phyloP scores from a whole-genome alignment of 2,888 invertebrate genomes.

The Nomada fabriciana region DNA sequence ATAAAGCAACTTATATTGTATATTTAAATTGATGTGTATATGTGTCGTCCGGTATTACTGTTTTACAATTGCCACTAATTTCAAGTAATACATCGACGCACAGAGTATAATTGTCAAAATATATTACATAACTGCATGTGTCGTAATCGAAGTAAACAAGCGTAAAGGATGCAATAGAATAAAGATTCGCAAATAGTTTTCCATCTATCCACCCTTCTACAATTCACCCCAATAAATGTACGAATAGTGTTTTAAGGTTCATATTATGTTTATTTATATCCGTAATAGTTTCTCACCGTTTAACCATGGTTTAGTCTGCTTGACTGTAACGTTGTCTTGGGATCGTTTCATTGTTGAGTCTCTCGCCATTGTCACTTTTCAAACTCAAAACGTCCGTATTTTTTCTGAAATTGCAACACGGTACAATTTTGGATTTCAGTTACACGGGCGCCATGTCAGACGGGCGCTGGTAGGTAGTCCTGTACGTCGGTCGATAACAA shows the following conservation, averaged over 20 bases:
- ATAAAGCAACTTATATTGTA: neutral
- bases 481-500: slow-evolving; percentile 78
- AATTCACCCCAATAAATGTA: neutral
- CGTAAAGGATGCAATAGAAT: neutral
- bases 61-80: neutral
- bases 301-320: slow-evolving; percentile 94
- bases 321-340: slow-evolving; percentile 91
- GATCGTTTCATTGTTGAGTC: slow-evolving; percentile 88
- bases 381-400: slow-evolving; percentile 6
- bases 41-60: no score
- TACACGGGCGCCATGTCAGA: slow-evolving; percentile 76
- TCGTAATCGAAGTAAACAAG: slow-evolving; percentile 10
- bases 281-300: slow-evolving; percentile 88
- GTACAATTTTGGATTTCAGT: slow-evolving; percentile 57
- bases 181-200: neutral
- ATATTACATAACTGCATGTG: neutral
- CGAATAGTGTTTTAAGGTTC: neutral
- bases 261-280: slow-evolving; percentile 61
- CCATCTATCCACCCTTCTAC: neutral
- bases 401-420: slow-evolving; percentile 44
- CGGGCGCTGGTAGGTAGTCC: slow-evolving; percentile 69
- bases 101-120: neutral
- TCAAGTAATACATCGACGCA: neutral
- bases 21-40: neutral
- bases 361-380: slow-evolving; percentile 85